phyloP scores from a whole-genome alignment of 2,888 invertebrate genomes.

The Leucophora obtusa region DNA sequence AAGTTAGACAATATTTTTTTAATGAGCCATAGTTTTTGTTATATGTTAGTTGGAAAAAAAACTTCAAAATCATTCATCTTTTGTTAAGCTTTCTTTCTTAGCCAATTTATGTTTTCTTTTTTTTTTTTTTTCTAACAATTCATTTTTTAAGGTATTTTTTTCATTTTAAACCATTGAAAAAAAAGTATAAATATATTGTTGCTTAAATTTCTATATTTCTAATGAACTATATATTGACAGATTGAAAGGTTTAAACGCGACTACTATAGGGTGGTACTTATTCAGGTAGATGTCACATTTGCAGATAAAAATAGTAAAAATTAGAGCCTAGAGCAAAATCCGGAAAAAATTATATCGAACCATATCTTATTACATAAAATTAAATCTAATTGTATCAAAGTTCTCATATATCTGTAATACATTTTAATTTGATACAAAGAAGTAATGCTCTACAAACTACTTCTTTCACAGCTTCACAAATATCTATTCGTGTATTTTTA shows the following conservation, averaged over 20 bases:
- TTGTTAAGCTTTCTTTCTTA: background rate
- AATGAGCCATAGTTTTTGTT: background rate
- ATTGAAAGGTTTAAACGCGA: background rate
- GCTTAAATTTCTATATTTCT: background rate
- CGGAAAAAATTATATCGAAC: too few species aligned
- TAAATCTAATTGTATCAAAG: too few species aligned
- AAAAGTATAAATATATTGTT: background rate
- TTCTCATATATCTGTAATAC: too few species aligned
- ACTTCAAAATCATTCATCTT: background rate
- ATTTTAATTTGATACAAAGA: too few species aligned
- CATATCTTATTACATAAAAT: too few species aligned
- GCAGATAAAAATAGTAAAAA: too few species aligned
- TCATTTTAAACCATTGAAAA: background rate
- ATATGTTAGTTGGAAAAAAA: background rate
- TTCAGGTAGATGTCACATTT: too few species aligned
- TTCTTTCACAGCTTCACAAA: too few species aligned
- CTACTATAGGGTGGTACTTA: too few species aligned
- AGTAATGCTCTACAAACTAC: too few species aligned
- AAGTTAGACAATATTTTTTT: background rate
- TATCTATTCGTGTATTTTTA: too few species aligned
- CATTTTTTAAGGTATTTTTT: background rate
- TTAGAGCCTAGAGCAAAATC: too few species aligned
- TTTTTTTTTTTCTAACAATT: background rate
- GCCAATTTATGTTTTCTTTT: background rate
- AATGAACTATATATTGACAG: constrained; percentile 3